Percentiles rank a stretch among this genome's conserved stretches.
Conservation (phyloP, 2,113 vertebrate genomes). For the Megalops atlanticus region DNA sequence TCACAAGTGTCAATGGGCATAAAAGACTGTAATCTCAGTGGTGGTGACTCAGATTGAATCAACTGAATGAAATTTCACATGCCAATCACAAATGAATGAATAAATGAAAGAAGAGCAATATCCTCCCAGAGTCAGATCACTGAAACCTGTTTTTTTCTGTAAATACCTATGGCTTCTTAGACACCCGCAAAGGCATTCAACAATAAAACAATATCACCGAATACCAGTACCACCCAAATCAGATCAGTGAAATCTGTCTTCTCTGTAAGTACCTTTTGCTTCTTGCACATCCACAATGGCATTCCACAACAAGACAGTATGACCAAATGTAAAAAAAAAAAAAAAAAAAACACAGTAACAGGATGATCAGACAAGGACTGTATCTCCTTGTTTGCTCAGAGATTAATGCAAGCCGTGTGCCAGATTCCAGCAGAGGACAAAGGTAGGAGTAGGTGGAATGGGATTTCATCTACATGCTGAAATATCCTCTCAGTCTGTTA, state of each 20-base stretch:
- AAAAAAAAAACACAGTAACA: too few relatives aligned
- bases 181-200: neutral
- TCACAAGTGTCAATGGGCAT: too few relatives aligned
- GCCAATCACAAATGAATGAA: neutral
- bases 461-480: neutral
- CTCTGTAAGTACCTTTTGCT: neutral
- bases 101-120: too few relatives aligned
- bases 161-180: neutral
- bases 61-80: neutral
- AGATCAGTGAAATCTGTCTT: neutral
- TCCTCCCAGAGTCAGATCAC: neutral
- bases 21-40: neutral
- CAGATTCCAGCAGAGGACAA: neutral
- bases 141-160: neutral
- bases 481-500: neutral
- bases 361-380: neutral
- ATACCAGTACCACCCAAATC: neutral
- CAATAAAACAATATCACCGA: neutral
- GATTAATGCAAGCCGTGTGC: neutral
- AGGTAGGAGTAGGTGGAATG: neutral
- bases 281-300: neutral
- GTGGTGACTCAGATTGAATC: neutral
- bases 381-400: neutral
- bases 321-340: neutral
- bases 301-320: neutral